Evolutionary conservation across 2,888 invertebrate species (phyloP), one percentile per base, ranked within the genome.

Genomic region (Meghimatium bilineatum): DNA sequence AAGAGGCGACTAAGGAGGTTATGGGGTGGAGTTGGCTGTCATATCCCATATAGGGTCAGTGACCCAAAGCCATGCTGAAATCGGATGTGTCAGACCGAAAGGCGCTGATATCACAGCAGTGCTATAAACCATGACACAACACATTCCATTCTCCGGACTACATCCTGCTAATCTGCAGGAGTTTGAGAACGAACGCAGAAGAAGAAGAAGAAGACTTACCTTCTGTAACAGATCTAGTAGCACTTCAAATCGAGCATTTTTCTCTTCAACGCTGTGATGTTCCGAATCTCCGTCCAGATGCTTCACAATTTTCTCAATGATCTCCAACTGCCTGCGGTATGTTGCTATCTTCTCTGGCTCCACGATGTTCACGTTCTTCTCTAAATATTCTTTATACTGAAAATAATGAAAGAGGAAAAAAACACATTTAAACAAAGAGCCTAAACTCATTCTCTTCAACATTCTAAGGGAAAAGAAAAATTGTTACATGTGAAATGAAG

Each of bases 161-260:
- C 6, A 44, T 44, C 44, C 5, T 44, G 12, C 44, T 8, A 44
- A 44, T 44, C 44, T 12, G 20, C 20, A 23, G 56, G 23, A 12
- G 23, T 23, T 56, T 14, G 8, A 56, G 17, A 56, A 56, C 17
- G 23, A 14, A 56, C 20, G 56, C 3, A 56, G 56, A 6, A 17
- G 6, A 3, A 3, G 23, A 56, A 56, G 10, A 66, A 66, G 29
- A 10, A n/a, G 2, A 71, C 80, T 56, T 72, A 83, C 83, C 78
- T 71, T 52, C 44, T 83, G 83, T 44, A 83, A 79, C 32, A 83
- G 63, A 72, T 83, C 83, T 52, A 83, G 44, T 6, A 83, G 72
- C 69, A 83, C 78, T 78, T 83, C 83, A 32, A 83, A 83, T 26
- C 83, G 78, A n/a, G 83, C 77, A 60, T 83, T 83, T 44, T 83